These are phyloP conservation scores for Dasypus novemcinctus DNA, from an alignment of 2,113 vertebrate genomes.

Conservation along the genomic window DNA sequence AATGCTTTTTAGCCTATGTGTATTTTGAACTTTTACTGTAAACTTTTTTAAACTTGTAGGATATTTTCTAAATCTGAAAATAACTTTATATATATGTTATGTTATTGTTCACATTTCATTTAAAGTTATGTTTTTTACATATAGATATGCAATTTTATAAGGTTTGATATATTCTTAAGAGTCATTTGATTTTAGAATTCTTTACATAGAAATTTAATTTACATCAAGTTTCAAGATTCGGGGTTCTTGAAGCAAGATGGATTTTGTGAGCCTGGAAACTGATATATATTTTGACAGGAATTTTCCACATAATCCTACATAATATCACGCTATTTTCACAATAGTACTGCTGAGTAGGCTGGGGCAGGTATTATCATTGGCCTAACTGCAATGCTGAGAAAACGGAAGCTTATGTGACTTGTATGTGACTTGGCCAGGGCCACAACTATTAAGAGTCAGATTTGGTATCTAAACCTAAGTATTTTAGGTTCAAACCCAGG, in stretches of 20 bases:
- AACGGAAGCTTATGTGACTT: background rate
- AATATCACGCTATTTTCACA: background rate
- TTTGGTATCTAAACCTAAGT: background rate
- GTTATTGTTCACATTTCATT: background rate
- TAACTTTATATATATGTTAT: slow-evolving; percentile 6
- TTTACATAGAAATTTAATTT: background rate
- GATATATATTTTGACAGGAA: background rate
- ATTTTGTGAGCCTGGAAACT: background rate
- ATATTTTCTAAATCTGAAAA: slow-evolving; percentile 18
- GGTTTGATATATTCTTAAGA: background rate
- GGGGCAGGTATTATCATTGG: background rate
- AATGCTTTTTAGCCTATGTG: background rate
- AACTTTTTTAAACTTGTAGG: background rate
- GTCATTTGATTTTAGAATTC: background rate
- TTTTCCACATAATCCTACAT: background rate
- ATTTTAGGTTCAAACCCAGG: background rate
- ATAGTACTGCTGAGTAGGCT: background rate
- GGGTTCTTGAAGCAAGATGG: background rate
- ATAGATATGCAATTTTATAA: background rate
- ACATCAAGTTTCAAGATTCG: background rate
- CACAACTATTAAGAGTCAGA: background rate
- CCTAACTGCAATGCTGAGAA: slow-evolving; percentile 4
- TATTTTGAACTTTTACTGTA: background rate
- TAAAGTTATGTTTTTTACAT: background rate
- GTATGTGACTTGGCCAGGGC: background rate